These are phyloP conservation scores for Chloroceryle amazona DNA, from an alignment of 2,797 vertebrate genomes.

Conservation along the genomic window DNA sequence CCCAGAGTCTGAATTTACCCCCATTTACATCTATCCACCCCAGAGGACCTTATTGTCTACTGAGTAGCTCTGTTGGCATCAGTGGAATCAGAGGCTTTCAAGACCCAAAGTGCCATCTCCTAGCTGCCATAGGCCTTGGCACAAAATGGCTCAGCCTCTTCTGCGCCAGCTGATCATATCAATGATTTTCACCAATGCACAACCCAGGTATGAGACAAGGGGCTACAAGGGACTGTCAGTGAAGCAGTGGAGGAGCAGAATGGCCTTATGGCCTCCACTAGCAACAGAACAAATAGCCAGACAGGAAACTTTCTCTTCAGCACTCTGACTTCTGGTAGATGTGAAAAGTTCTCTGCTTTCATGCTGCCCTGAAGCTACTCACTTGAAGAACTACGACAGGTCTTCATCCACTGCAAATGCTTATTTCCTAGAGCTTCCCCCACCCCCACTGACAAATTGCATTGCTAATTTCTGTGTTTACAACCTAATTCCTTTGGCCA, in stretches of 20 bases:
- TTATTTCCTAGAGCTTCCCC: neutral
- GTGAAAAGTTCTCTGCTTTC: neutral
- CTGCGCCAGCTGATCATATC: accelerated
- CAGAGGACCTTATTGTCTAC: neutral
- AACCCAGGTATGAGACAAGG: neutral
- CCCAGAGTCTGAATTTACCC: neutral
- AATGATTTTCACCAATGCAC: neutral
- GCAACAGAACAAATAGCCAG: accelerated
- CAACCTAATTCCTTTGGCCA: neutral
- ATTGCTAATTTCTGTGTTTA: neutral
- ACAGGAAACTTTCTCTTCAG: neutral
- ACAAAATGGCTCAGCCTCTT: neutral
- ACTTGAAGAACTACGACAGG: neutral
- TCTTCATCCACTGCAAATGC: neutral
- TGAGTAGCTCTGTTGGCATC: neutral
- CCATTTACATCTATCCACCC: neutral
- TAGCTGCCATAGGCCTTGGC: neutral
- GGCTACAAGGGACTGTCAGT: neutral
- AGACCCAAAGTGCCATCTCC: neutral
- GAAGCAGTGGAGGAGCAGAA: neutral
- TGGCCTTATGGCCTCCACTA: neutral
- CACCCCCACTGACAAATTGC: neutral
- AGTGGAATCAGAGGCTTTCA: neutral
- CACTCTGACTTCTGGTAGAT: neutral
- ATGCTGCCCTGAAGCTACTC: accelerated